Conservation (phyloP, 2,113 vertebrate species). For the Pogonocichla stellata region DNA sequence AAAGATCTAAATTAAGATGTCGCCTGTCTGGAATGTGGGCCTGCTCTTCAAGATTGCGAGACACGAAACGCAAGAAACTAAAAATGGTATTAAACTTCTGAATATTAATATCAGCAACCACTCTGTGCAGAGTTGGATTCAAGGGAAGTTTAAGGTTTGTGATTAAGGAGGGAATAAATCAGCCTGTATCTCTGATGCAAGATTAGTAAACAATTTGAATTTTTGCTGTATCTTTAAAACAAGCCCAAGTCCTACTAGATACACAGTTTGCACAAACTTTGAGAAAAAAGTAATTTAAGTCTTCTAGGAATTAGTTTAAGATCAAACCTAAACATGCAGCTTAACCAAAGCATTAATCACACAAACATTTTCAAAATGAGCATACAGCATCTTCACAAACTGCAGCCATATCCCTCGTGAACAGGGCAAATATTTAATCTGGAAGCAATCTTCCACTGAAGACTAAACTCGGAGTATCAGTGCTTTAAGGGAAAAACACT, state of each 20-base stretch:
- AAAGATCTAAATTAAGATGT: slow-evolving; percentile 54
- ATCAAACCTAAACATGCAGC: not conserved
- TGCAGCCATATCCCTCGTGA: not conserved
- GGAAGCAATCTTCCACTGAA: not conserved
- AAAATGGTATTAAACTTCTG: not conserved
- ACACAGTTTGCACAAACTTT: not conserved
- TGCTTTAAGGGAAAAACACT: not conserved
- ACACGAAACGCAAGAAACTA: not conserved
- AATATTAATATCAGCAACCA: not conserved
- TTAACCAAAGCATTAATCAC: not conserved
- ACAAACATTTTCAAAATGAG: not conserved
- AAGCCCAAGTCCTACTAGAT: not conserved
- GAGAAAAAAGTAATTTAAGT: not conserved
- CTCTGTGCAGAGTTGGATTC: not conserved
- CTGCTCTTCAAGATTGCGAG: not conserved
- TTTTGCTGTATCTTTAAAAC: not conserved
- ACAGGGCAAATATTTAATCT: not conserved
- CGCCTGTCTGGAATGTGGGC: slow-evolving; percentile 33
- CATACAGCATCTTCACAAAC: not conserved
- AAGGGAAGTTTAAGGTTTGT: not conserved
- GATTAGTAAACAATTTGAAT: not conserved
- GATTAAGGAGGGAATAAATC: not conserved
- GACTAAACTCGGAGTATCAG: not conserved
- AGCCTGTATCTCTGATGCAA: not conserved
- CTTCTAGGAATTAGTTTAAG: not conserved